Conservation (phyloP, 2,797 vertebrate species). For the Onychomys arenicola region DNA sequence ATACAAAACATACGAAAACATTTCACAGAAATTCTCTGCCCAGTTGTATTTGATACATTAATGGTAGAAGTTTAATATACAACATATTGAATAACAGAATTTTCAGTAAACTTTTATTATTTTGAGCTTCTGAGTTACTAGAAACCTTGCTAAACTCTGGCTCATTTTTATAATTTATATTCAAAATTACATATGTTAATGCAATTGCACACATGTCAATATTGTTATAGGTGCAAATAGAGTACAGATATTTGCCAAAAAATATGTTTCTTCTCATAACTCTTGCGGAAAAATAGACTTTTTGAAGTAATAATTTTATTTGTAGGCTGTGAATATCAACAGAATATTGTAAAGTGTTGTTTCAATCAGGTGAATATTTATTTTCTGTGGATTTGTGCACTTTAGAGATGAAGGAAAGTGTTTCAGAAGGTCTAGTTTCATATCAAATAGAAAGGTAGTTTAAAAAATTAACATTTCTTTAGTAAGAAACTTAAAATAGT, state of each 20-base stretch:
- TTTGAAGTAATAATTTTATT: constrained; percentile 20
- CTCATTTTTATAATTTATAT: neutral
- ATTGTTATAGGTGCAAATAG: neutral
- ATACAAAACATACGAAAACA: neutral
- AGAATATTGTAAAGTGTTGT: neutral
- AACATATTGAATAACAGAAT: neutral
- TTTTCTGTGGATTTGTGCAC: constrained; percentile 31
- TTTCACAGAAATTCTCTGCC: neutral
- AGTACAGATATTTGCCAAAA: neutral
- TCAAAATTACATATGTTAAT: constrained; percentile 17
- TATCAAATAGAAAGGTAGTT: neutral
- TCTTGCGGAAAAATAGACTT: constrained; percentile 32
- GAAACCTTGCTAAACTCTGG: neutral
- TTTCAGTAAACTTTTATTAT: constrained; percentile 25
- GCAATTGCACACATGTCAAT: neutral
- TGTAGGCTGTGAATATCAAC: constrained; percentile 49
- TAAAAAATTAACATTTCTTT: constrained; percentile 31
- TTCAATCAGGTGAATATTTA: neutral
- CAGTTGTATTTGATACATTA: neutral
- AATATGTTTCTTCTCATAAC: neutral
- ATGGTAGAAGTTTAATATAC: neutral
- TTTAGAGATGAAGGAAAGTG: constrained; percentile 58
- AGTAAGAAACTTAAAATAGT: constrained; percentile 29
- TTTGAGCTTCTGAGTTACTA: neutral
- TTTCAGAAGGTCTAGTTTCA: constrained; percentile 65